Percentiles rank a stretch among this genome's conserved stretches.
phyloP scores from a whole-genome alignment of 2,113 vertebrate genomes.

The Nothoprocta pentlandii region DNA sequence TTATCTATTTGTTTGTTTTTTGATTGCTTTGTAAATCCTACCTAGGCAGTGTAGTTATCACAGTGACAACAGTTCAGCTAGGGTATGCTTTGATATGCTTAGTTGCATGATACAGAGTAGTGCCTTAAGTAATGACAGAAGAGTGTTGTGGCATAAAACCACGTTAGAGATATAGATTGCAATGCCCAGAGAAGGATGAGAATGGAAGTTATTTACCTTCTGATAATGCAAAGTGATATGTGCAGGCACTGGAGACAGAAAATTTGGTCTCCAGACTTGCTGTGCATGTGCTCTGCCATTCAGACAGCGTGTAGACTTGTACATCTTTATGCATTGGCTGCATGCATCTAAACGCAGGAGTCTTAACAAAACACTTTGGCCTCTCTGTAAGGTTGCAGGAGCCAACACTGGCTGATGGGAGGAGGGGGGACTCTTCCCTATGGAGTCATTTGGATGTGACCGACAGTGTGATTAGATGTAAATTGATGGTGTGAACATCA shows the following conservation, averaged over 20 bases:
- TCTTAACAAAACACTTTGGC: background rate
- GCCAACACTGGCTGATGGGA: background rate
- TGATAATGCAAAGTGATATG: background rate
- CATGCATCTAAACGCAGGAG: background rate
- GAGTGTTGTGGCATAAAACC: background rate
- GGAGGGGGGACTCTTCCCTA: background rate
- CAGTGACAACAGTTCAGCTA: too few species aligned
- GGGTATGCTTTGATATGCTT: background rate
- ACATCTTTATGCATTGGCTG: background rate
- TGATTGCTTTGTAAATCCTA: background rate
- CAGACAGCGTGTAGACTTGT: background rate
- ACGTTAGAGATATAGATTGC: rapidly evolving
- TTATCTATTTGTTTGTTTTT: background rate
- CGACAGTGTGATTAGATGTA: background rate
- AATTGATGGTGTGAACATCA: background rate
- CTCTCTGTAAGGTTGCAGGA: background rate
- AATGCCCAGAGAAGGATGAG: background rate
- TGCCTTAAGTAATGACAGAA: rapidly evolving
- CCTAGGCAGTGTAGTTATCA: background rate
- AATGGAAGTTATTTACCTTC: background rate
- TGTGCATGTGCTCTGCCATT: background rate
- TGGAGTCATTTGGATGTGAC: background rate
- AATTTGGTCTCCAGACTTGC: background rate
- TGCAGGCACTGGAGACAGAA: background rate
- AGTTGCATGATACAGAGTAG: background rate